Percentiles rank a stretch among this genome's conserved stretches.
phyloP scores from a whole-genome alignment of 2,113 vertebrate genomes.

The Oncorhynchus mykiss region DNA sequence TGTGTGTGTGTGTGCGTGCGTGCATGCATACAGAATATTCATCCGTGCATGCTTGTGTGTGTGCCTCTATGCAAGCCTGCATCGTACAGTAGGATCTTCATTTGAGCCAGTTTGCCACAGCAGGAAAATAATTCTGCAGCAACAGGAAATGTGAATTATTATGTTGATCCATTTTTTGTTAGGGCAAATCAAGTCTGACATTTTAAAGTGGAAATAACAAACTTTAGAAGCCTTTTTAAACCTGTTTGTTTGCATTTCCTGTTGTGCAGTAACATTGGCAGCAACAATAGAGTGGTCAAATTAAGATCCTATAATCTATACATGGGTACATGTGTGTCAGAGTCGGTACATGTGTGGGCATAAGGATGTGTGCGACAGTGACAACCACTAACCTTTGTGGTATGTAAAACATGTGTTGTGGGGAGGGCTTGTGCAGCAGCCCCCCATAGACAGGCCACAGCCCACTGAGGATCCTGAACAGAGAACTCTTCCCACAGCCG shows the following conservation, averaged over 20 bases:
- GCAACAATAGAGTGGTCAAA: no score
- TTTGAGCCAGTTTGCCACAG: no score
- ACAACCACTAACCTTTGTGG: constrained; percentile 86
- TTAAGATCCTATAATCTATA: background rate
- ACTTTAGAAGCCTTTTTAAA: background rate
- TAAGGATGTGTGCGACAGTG: constrained; percentile 1
- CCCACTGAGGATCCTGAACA: constrained; percentile 96
- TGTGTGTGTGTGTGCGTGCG: background rate
- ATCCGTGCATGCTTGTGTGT: background rate
- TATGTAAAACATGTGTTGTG: constrained; percentile 98
- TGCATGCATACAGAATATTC: no score
- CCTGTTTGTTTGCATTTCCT: background rate
- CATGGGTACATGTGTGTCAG: background rate
- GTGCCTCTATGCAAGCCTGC: constrained; percentile 9
- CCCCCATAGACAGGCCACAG: constrained; percentile 96
- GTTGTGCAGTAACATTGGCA: background rate
- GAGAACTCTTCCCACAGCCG: constrained; percentile 96
- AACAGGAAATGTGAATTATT: no score
- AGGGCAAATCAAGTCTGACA: no score
- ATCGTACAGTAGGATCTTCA: no score
- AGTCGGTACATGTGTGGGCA: background rate
- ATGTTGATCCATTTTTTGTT: no score
- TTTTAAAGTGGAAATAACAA: no score
- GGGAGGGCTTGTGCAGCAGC: constrained; percentile 89
- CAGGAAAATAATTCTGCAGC: no score